Evolutionary conservation across 1,140 invertebrate species (phyloP).

Genomic region (Macrotrachela quadricornifera): DNA sequence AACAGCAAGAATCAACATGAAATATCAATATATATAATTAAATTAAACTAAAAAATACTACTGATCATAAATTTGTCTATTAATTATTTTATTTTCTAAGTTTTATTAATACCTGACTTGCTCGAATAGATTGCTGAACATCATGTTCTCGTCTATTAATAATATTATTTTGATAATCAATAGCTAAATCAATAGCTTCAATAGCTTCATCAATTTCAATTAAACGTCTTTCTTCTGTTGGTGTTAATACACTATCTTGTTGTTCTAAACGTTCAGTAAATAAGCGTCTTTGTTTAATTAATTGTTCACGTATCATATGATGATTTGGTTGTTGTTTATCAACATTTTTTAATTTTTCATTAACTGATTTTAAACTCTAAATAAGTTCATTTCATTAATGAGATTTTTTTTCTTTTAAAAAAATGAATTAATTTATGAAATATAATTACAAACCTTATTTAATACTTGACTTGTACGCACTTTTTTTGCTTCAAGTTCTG

Average conservation of each 20-base stretch:
- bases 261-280: slow-evolving; percentile 49
- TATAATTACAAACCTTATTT: slow-evolving; percentile 18
- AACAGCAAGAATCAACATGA: too few species aligned
- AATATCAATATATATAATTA: too few species aligned
- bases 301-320: slow-evolving; percentile 47
- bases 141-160: slow-evolving; percentile 52
- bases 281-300: slow-evolving; percentile 49
- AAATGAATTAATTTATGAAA: too few species aligned
- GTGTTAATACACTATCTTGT: neutral
- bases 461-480: slow-evolving; percentile 25
- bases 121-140: slow-evolving; percentile 38
- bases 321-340: slow-evolving; percentile 35
- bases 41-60: too few species aligned
- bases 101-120: slow-evolving; percentile 11
- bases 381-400: neutral
- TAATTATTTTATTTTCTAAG: neutral
- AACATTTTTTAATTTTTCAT: neutral
- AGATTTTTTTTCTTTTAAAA: too few species aligned
- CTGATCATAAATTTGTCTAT: neutral
- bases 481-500: slow-evolving; percentile 27
- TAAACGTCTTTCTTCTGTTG: slow-evolving; percentile 25
- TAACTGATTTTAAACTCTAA: neutral
- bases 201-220: slow-evolving; percentile 72
- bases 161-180: slow-evolving; percentile 72
- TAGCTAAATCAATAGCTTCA: slow-evolving; percentile 71